These are phyloP conservation scores for Silurus glanis DNA, from an alignment of 2,113 vertebrate species.

Conservation along the genomic window DNA sequence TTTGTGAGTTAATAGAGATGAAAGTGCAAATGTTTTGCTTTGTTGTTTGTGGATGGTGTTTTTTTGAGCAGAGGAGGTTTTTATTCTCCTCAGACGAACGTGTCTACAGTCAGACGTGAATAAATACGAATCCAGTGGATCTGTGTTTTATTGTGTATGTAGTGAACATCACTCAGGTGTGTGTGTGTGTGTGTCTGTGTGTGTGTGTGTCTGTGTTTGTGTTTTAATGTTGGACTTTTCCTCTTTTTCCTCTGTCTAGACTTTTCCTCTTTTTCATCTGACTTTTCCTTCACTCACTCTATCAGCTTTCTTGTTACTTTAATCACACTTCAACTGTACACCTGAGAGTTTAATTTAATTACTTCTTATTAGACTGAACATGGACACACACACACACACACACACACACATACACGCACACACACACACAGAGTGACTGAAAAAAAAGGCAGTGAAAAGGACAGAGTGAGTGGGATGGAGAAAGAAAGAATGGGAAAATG, in stretches of 20 bases:
- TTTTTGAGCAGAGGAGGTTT: too few species aligned
- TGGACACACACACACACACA: background rate
- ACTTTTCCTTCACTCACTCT: background rate
- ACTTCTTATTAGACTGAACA: background rate
- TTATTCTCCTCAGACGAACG: too few species aligned
- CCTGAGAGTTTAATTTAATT: background rate
- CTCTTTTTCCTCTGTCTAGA: slow-evolving; percentile 1
- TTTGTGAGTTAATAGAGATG: too few species aligned
- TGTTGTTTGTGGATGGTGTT: too few species aligned
- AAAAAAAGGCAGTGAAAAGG: background rate
- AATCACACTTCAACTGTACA: background rate
- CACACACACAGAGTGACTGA: background rate
- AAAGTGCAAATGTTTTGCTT: too few species aligned
- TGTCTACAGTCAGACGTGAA: too few species aligned
- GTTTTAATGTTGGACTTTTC: too few species aligned
- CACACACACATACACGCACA: slow-evolving; percentile 19
- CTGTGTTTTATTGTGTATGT: too few species aligned
- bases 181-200: too few species aligned
- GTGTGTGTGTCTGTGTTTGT: too few species aligned
- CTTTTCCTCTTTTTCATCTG: slow-evolving; percentile 5
- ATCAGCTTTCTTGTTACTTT: background rate
- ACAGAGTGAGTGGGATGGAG: background rate
- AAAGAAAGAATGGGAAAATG: background rate
- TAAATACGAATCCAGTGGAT: too few species aligned
- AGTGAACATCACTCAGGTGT: too few species aligned